Conservation (phyloP, 2,113 vertebrate species). For the Mustela lutreola region DNA sequence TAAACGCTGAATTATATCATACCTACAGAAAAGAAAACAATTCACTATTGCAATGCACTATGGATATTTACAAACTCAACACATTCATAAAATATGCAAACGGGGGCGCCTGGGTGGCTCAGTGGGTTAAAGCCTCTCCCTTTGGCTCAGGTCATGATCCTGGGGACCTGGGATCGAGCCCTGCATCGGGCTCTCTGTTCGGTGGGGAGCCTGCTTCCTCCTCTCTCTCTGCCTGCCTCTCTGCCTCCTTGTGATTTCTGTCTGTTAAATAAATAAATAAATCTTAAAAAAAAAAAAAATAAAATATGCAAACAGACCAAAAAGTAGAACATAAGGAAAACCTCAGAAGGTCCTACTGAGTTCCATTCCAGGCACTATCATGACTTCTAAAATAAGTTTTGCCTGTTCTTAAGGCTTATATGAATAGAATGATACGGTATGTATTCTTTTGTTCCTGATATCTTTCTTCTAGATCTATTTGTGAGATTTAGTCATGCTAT, state of each 20-base stretch:
- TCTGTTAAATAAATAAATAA: too few species aligned
- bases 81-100: neutral
- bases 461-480: neutral
- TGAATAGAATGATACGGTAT: neutral
- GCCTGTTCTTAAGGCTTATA: neutral
- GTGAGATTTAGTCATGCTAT: neutral
- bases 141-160: too few species aligned
- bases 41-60: neutral
- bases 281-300: too few species aligned
- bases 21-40: neutral
- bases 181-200: too few species aligned
- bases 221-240: too few species aligned
- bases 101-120: too few species aligned
- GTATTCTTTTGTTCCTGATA: neutral
- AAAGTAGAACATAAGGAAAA: neutral
- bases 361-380: neutral
- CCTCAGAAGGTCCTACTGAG: too few species aligned
- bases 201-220: too few species aligned
- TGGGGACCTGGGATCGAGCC: too few species aligned
- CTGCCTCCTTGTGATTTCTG: too few species aligned
- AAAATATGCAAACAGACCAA: neutral
- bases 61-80: neutral
- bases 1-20: neutral
- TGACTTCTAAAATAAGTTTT: neutral
- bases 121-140: too few species aligned